Evolutionary conservation across 2,888 invertebrate species (phyloP), one percentile per base, ranked within the genome.

Genomic region (Chymomyza fuscimana): DNA sequence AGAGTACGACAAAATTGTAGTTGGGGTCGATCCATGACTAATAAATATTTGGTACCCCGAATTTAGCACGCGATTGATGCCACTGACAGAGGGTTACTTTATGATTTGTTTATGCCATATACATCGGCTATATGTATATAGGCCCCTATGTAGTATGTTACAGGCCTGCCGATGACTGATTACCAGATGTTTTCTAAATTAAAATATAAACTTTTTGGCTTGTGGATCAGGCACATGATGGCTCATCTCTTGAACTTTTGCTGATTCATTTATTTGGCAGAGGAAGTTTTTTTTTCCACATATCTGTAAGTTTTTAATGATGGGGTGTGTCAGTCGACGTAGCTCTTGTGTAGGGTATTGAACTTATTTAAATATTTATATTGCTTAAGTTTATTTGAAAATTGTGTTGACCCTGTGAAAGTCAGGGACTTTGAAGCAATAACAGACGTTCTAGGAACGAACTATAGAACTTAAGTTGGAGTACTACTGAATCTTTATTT

Each of bases 41-140:
- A 82, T 82, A 54, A 86, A 80, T 66, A 76, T 78, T 63, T 71
- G 67, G 69, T 73, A 76, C 63, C 76, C 69, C 80, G 80, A 86
- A 84, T 69, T 86, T 82, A 70, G 82, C 85, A 82, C 80, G 82
- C 80, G 82, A 86, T 82, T 74, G 65, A 60, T 63, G 25, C 60
- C 16, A 2, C 25, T 40, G 72, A 63, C 15, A 36, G 73, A 51
- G 54, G 19, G n/a, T 54, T 19, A 22, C 19, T n/a, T 54, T 54
- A 19, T 46, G 10, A 12, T 46, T 46, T 46, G 16, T 22, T 22
- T 54, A 54, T 22, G n/a, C 19, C 6, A 54, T 16, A 54, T 19
- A 54, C 15, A 52, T n/a, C 6, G 6, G 36, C 36, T 36, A 36
- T 36, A 36, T 36, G 9, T 36, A 62, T 69, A 22, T 63, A 67